Evolutionary conservation across 1,140 invertebrate species (phyloP).

Genomic region (Lordiphosa collinella): DNA sequence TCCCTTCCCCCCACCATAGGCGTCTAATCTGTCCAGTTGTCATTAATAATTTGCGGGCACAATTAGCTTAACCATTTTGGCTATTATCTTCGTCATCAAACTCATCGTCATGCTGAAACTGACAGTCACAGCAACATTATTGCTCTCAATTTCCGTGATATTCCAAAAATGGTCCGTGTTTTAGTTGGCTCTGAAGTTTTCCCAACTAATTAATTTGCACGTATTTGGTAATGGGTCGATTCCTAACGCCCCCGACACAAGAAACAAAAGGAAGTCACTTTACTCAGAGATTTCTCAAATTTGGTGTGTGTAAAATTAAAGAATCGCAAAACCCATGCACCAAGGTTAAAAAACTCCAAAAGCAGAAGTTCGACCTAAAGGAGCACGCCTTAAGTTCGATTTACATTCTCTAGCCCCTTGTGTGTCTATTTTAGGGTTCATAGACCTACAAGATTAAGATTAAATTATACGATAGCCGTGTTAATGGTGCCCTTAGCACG

Average conservation of each 20-base stretch:
- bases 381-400: too few species aligned
- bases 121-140: constrained; percentile 5
- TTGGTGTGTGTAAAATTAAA: neutral
- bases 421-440: neutral
- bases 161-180: constrained; percentile 32
- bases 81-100: constrained; percentile 2
- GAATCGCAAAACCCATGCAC: too few species aligned
- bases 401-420: too few species aligned
- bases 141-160: constrained; percentile 40
- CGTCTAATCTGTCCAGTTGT: constrained; percentile 1
- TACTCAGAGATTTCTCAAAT: neutral
- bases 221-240: constrained; percentile 35
- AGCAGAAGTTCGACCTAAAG: too few species aligned
- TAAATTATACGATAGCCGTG: neutral
- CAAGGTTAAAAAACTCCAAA: too few species aligned
- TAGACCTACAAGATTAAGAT: constrained; percentile 38
- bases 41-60: constrained; percentile 26
- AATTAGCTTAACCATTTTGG: constrained; percentile 34
- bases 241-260: constrained; percentile 14
- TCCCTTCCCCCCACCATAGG: too few species aligned
- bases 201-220: constrained; percentile 46
- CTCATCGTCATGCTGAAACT: neutral
- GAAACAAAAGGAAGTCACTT: constrained; percentile 6
- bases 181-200: constrained; percentile 23
- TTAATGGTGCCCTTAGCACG: too few species aligned